These are phyloP conservation scores for Phylloscopus whistleri DNA, from an alignment of 2,113 vertebrate genomes.

Conservation along the genomic window DNA sequence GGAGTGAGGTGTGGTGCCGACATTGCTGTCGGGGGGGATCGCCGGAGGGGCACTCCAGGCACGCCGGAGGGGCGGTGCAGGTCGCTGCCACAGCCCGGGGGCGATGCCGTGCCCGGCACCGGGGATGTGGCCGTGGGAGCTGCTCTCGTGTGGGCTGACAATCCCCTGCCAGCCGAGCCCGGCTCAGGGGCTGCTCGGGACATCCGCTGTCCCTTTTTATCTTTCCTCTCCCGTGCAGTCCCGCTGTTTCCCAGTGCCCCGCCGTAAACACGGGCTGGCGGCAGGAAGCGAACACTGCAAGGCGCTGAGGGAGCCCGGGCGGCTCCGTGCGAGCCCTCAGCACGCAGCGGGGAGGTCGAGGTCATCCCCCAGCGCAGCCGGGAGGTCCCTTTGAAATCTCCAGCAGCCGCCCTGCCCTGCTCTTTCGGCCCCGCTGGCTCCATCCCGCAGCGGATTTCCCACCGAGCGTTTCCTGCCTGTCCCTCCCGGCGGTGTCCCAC, in stretches of 20 bases:
- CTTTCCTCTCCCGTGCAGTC: neutral
- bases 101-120: neutral
- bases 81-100: neutral
- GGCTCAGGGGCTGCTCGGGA: neutral
- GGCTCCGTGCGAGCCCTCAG: rapidly evolving
- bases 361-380: neutral
- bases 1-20: neutral
- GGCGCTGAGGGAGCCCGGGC: neutral
- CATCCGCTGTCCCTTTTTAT: neutral
- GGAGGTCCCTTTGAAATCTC: neutral
- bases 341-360: neutral
- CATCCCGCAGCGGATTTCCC: neutral
- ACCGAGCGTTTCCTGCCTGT: neutral
- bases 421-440: neutral
- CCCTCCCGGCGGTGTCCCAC: rapidly evolving
- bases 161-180: neutral
- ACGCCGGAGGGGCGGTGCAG: neutral
- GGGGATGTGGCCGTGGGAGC: rapidly evolving
- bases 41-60: neutral
- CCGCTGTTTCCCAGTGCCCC: neutral
- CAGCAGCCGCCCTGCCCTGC: neutral
- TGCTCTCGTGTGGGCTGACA: rapidly evolving
- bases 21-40: neutral
- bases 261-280: neutral
- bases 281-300: neutral